A percentile compares a stretch with the other conserved stretches of the same genome.
phyloP scores from a whole-genome alignment of 2,797 vertebrate genomes.

The Sebastolobus altivelis region DNA sequence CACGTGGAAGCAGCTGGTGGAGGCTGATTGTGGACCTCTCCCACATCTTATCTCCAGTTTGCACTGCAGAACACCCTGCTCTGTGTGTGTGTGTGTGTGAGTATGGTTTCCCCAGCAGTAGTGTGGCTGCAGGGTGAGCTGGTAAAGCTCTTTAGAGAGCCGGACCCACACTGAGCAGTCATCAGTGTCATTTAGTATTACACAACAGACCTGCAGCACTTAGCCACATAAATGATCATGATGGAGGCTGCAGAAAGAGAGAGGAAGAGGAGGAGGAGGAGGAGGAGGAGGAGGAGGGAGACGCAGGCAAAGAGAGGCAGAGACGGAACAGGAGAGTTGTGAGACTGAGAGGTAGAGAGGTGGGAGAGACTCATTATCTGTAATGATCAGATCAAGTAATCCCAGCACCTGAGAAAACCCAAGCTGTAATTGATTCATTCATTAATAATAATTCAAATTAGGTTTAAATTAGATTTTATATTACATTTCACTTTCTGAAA shows the following conservation, averaged over 20 bases:
- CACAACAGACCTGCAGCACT: conserved; percentile 60
- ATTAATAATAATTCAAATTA: conserved; percentile 39
- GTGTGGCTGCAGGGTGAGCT: conserved; percentile 38
- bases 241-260: conserved; percentile 30
- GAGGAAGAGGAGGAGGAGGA: neutral
- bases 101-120: conserved; percentile 8
- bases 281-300: neutral
- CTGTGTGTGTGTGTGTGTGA: neutral
- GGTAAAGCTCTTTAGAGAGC: conserved; percentile 44
- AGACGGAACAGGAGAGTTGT: neutral
- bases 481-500: conserved; percentile 22
- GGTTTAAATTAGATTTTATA: conserved; percentile 38
- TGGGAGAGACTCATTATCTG: conserved; percentile 8
- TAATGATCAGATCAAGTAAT: conserved; percentile 13
- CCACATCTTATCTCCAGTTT: conserved; percentile 63
- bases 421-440: conserved; percentile 29
- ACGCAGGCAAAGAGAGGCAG: neutral
- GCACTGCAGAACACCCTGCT: conserved; percentile 31
- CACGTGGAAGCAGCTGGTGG: conserved; percentile 48
- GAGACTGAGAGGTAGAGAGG: neutral
- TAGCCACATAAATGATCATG: conserved; percentile 25
- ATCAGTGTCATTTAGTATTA: conserved; percentile 63
- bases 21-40: conserved; percentile 59
- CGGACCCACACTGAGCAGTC: conserved; percentile 40
- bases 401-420: conserved; percentile 20